Evolutionary conservation across 1,140 invertebrate genomes (phyloP).

Genomic region (Agrypnia vestita): DNA sequence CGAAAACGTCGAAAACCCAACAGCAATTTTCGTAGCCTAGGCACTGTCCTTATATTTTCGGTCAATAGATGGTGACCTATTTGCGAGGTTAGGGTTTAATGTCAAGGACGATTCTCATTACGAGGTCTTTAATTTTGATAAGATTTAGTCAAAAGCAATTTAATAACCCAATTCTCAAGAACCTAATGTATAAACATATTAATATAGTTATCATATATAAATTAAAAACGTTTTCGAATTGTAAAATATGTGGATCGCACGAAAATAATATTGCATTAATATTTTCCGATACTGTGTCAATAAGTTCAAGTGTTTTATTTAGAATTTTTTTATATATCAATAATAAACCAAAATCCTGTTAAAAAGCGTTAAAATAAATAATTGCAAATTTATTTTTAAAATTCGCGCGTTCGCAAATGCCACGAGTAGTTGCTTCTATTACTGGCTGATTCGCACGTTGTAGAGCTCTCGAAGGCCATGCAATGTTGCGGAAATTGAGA

Average conservation of each 20-base stretch:
- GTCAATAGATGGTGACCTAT: constrained; percentile 48
- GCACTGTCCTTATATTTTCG: constrained; percentile 33
- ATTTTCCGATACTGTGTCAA: too few species aligned
- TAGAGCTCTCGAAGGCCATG: constrained; percentile 75
- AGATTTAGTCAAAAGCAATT: background rate
- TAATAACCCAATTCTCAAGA: too few species aligned
- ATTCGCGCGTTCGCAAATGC: constrained; percentile 63
- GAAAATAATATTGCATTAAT: too few species aligned
- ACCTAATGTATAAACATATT: background rate
- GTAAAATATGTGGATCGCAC: background rate
- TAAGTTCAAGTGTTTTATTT: too few species aligned
- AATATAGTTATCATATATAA: background rate
- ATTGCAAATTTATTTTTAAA: constrained; percentile 36
- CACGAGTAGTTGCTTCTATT: constrained; percentile 69
- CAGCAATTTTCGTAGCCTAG: constrained; percentile 30
- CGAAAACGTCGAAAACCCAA: constrained; percentile 7
- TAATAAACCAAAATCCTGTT: background rate
- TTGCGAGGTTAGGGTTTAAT: constrained; percentile 54
- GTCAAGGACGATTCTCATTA: constrained; percentile 46
- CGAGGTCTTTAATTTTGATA: constrained; percentile 23
- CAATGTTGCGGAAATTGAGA: constrained; percentile 75
- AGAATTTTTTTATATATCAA: too few species aligned
- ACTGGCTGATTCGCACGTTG: constrained; percentile 73
- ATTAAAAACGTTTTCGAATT: background rate
- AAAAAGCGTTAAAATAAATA: constrained; percentile 1